Evolutionary conservation across 2,888 invertebrate genomes (phyloP).

Genomic region (Eumerus sabulonum): DNA sequence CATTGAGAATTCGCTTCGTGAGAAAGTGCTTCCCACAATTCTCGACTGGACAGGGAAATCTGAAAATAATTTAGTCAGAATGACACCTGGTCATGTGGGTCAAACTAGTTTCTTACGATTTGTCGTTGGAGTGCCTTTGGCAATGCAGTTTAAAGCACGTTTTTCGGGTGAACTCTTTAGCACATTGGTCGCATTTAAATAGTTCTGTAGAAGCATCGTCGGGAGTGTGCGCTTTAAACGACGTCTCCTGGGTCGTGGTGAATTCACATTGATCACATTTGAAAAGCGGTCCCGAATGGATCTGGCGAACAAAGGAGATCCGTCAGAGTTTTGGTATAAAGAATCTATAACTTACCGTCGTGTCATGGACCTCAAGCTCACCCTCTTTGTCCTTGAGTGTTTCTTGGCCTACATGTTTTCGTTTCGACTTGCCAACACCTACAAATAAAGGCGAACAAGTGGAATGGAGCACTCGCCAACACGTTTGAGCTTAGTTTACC

Average conservation of each 20-base stretch:
- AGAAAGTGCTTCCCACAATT: conserved; percentile 51
- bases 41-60: conserved; percentile 37
- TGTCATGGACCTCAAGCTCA: conserved; percentile 72
- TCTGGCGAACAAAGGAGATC: background rate
- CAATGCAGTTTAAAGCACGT: conserved; percentile 73
- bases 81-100: background rate
- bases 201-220: conserved; percentile 73
- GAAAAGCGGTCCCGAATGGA: conserved; percentile 33
- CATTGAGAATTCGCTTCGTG: conserved; percentile 42
- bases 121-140: conserved; percentile 72
- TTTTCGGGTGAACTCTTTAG: conserved; percentile 74
- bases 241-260: conserved; percentile 73
- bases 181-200: conserved; percentile 74
- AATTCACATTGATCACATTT: conserved; percentile 74
- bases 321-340: too few relatives aligned
- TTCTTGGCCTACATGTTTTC: background rate
- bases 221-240: conserved; percentile 74
- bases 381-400: conserved; percentile 62
- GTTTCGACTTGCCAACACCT: conserved; percentile 17
- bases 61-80: background rate
- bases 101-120: conserved; percentile 65
- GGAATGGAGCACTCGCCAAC: background rate
- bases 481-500: conserved; percentile 12
- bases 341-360: conserved; percentile 62
- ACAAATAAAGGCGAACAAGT: too few relatives aligned